Evolutionary conservation across 2,888 invertebrate species (phyloP).

Genomic region (Eupelmus urozonus): DNA sequence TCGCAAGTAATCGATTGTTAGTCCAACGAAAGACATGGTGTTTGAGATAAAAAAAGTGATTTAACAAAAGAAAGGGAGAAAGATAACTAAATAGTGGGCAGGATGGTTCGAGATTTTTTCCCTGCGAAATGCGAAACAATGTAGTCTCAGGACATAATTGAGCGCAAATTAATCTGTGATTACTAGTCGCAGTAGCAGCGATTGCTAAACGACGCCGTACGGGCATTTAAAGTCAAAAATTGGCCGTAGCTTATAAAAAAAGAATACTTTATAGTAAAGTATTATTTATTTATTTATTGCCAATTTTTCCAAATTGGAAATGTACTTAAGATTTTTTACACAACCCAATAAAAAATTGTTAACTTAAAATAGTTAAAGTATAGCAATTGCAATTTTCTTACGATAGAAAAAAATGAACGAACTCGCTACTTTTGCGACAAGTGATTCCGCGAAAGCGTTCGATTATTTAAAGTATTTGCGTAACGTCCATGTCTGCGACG

Average conservation of each 20-base stretch:
- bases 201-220: slow-evolving; percentile 18
- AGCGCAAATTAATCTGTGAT: slow-evolving; percentile 29
- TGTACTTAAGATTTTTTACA: slow-evolving; percentile 43
- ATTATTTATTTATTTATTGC: slow-evolving; percentile 28
- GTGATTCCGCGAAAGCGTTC: slow-evolving; percentile 29
- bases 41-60: slow-evolving; percentile 56
- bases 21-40: slow-evolving; percentile 69
- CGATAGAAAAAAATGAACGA: slow-evolving; percentile 2
- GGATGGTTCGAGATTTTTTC: slow-evolving; percentile 46
- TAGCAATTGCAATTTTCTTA: slow-evolving; percentile 21
- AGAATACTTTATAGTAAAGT: slow-evolving; percentile 36
- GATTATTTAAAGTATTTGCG: slow-evolving; percentile 35
- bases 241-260: slow-evolving; percentile 7
- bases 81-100: slow-evolving; percentile 51
- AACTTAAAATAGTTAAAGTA: slow-evolving; percentile 15
- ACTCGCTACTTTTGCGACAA: slow-evolving; percentile 48
- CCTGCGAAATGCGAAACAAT: slow-evolving; percentile 22
- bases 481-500: slow-evolving; percentile 38
- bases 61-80: slow-evolving; percentile 26
- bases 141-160: slow-evolving; percentile 23
- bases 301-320: slow-evolving; percentile 34
- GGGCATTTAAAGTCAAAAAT: slow-evolving; percentile 22
- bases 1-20: slow-evolving; percentile 73
- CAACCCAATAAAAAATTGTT: neutral
- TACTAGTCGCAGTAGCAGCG: slow-evolving; percentile 53